phyloP scores from a whole-genome alignment of 2,888 invertebrate species.

The Latrodectus elegans region DNA sequence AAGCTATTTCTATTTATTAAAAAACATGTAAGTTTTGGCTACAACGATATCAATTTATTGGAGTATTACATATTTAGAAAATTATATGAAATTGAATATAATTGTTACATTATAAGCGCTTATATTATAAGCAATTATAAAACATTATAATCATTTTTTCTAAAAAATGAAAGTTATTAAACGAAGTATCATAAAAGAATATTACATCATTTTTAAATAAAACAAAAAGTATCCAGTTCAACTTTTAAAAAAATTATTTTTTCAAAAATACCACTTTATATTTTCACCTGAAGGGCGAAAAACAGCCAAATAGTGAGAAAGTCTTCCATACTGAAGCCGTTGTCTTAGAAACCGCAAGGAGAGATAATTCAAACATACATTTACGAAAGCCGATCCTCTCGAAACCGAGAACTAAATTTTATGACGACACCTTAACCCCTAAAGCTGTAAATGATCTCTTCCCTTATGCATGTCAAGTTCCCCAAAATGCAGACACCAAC shows the following conservation, averaged over 20 bases:
- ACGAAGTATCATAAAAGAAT: background rate
- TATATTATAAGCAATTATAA: no score
- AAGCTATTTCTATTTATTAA: no score
- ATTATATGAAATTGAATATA: no score
- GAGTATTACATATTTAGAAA: no score
- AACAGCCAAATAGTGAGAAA: background rate
- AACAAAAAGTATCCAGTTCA: background rate
- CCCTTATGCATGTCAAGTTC: no score
- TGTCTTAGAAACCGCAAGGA: background rate
- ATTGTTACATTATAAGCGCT: no score
- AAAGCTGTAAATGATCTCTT: no score
- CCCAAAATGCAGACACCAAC: no score
- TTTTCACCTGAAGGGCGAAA: background rate
- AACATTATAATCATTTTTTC: background rate
- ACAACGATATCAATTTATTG: no score
- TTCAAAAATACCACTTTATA: background rate
- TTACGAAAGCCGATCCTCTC: slow-evolving; percentile 24
- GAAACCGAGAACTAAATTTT: slow-evolving; percentile 40
- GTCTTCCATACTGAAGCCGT: background rate
- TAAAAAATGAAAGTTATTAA: background rate
- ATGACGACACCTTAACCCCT: slow-evolving; percentile 50
- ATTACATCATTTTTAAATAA: no score
- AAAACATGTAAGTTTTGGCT: no score
- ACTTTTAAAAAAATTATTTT: background rate
- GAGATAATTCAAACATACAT: background rate